Base-by-base conservation (phyloP, 1,140 invertebrate species). In the Ctenoplectra terminalis region DNA sequence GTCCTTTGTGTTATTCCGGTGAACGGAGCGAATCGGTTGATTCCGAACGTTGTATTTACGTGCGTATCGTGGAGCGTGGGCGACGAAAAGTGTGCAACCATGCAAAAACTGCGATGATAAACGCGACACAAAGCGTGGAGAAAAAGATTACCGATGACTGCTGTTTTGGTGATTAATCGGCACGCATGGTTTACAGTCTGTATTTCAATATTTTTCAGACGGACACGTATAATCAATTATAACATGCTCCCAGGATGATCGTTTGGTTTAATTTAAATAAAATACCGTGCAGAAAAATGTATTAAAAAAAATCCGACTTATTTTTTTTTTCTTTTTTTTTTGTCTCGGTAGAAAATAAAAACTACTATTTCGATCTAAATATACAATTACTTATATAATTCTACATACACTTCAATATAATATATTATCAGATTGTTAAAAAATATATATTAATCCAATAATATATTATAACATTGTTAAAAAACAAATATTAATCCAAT, bases 21-120 rank as follows among this genome's bases (percentile, higher is more conserved):
- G 74, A 66, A 40, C 52, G 58, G 17, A 66, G 43, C 31, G 52
- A 31, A 72, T 60, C 37, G 64, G 80, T 75, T 56, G 79, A 86
- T 82, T 77, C 37, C 46, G 4, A 54, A 9, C 52, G 54, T 58
- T 50, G 84, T 64, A 79, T 86, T 71, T 79, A 63, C 56, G 34
- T 11, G 31, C 54, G 52, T 31, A 11, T 1, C 29, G 20, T 15
- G 29, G 40, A 54, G 66, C 29, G 71, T 60, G 64, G 48, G 56
- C 67, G 80, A 79, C 70, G 80, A 83, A 87, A 85, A 87, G 81
- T 79, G 80, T 71, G 70, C 85, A 81, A 67, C 74, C 84, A 79
- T 86, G 85, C 80, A 85, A 85, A 75, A 83, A 86, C 56, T 70
- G 77, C 79, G 64, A 74, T 75, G 84, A 86, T 86, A 83, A 87